A percentile compares a stretch with the other conserved stretches of the same genome.
These are phyloP conservation scores for Monarcha castaneiventris DNA, from an alignment of 2,113 vertebrate genomes.

Conservation along the genomic window DNA sequence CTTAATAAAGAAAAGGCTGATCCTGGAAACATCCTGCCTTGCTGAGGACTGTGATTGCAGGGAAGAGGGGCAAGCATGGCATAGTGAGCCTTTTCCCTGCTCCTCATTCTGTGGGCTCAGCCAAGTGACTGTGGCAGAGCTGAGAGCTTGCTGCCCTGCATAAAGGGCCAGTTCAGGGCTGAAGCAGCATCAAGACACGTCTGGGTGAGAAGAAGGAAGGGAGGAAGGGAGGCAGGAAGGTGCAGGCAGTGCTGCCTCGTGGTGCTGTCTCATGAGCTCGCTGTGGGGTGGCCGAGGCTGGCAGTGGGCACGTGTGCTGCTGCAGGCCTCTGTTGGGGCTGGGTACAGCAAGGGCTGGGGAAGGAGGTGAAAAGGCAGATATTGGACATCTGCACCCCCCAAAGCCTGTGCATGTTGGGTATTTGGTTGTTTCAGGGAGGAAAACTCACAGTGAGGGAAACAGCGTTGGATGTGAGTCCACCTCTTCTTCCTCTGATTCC, in stretches of 20 bases:
- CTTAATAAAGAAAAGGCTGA: slow-evolving; percentile 50
- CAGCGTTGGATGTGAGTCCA: accelerated
- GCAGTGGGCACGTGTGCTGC: accelerated
- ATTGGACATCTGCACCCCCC: neutral
- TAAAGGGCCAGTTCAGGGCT: neutral
- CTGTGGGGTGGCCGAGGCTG: accelerated
- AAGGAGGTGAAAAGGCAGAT: neutral
- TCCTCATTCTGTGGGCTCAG: accelerated
- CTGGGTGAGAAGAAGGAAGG: neutral
- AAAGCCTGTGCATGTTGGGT: accelerated
- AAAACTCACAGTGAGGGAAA: neutral
- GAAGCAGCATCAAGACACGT: neutral
- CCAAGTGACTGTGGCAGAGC: neutral
- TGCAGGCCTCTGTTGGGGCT: neutral
- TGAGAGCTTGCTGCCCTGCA: neutral
- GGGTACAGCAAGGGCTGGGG: neutral
- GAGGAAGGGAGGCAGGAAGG: neutral
- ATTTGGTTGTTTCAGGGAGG: neutral
- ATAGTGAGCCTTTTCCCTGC: neutral
- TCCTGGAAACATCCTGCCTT: neutral
- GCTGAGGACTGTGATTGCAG: neutral
- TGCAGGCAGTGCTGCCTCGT: neutral
- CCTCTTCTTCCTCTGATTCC: neutral
- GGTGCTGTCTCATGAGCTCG: slow-evolving; percentile 47
- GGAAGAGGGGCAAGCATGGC: neutral